A percentile compares a stretch with the other conserved stretches of the same genome.
phyloP scores from a whole-genome alignment of 2,113 vertebrate species.

The Perca flavescens region DNA sequence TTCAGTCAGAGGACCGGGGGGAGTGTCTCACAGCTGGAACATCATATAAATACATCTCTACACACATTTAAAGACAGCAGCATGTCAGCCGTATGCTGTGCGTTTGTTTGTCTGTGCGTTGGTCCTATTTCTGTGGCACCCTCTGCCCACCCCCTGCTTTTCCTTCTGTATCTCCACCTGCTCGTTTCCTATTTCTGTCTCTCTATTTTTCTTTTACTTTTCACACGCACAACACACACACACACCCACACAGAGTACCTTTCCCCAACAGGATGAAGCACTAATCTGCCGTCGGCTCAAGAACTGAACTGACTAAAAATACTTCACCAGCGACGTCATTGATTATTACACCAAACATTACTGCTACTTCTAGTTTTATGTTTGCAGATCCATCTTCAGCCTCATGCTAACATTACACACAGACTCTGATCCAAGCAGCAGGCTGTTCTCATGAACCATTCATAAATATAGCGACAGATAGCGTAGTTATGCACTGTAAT shows the following conservation, averaged over 20 bases:
- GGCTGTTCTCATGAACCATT: too few species aligned
- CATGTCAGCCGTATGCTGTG: not conserved
- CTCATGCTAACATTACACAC: not conserved
- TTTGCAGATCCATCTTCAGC: not conserved
- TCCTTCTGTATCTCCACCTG: not conserved
- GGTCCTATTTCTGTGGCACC: slow-evolving; percentile 10
- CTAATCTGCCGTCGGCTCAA: not conserved
- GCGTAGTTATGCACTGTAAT: too few species aligned
- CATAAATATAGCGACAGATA: too few species aligned
- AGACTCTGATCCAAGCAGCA: too few species aligned
- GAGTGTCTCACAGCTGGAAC: slow-evolving; percentile 7
- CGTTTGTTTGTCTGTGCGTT: not conserved
- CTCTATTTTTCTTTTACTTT: not conserved
- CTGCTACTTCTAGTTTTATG: not conserved
- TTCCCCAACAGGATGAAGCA: not conserved
- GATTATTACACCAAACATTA: not conserved
- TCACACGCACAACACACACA: not conserved
- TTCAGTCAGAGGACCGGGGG: not conserved
- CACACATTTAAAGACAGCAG: not conserved
- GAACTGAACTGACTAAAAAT: not conserved
- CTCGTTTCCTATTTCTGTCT: not conserved
- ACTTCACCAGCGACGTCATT: not conserved
- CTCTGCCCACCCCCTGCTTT: not conserved
- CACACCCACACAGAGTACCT: not conserved
- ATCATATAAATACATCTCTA: not conserved